Percentiles rank a stretch among this genome's conserved stretches.
Conservation (phyloP, 2,797 vertebrate species). For the Cottoperca gobio region DNA sequence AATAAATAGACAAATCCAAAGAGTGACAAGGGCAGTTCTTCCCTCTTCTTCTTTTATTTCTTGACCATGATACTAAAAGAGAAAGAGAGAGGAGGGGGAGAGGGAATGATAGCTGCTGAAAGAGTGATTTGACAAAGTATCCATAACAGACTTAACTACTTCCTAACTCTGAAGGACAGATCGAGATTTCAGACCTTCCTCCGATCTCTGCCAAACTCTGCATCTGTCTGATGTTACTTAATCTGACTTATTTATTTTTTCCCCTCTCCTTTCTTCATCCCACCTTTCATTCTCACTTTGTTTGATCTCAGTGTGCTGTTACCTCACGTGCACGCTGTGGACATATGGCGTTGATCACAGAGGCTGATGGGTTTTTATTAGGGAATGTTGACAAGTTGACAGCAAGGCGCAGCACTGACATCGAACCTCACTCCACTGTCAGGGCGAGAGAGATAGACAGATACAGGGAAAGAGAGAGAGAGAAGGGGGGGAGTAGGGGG, state of each 20-base stretch:
- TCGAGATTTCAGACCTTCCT: conserved; percentile 5
- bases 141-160: conserved; percentile 27
- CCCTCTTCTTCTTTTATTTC: conserved; percentile 27
- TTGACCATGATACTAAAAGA: conserved; percentile 41
- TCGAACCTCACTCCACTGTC: conserved; percentile 81
- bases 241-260: conserved; percentile 17
- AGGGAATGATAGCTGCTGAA: conserved; percentile 56
- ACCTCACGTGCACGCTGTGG: conserved; percentile 76
- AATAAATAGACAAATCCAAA: conserved; percentile 53
- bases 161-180: conserved; percentile 22
- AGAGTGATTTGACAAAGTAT: conserved; percentile 63
- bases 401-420: conserved; percentile 85
- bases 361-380: conserved; percentile 85
- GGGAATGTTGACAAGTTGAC: conserved; percentile 91
- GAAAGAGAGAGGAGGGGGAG: conserved; percentile 25
- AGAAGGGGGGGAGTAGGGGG: conserved; percentile 12
- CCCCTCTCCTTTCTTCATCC: conserved; percentile 25
- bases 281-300: conserved; percentile 59
- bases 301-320: conserved; percentile 82
- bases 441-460: conserved; percentile 61
- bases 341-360: conserved; percentile 90
- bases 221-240: conserved; percentile 21
- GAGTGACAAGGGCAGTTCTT: conserved; percentile 25
- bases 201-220: background rate
- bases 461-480: conserved; percentile 39